Evolutionary conservation across 2,888 invertebrate species (phyloP), one percentile per base, ranked within the genome.

Genomic region (Drosophila vallismaia): DNA sequence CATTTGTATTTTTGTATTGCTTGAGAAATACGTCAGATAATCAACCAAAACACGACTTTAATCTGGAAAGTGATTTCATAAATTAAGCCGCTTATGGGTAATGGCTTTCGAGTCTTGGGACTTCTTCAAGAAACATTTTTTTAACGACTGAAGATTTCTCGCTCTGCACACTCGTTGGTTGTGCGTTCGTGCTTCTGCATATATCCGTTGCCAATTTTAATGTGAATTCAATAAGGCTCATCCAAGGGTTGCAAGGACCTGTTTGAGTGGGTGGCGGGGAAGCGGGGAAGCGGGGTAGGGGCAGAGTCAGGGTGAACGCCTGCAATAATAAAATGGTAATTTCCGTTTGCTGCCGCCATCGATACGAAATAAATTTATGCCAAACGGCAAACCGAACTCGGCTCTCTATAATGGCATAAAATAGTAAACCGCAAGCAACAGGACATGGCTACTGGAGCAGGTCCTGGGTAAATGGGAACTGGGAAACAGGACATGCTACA

Each of bases 301-400:
- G n/a, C 36, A 6, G 36, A n/a, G 36, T n/a, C 36, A 6, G 36
- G 36, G 36, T 36, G 42, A 64, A 42, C 55, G 82, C 57, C 71
- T 74, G 74, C 82, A 87, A 77, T 87, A 87, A 84, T 84, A 84
- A 84, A 84, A 84, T 84, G 87, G 79, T 82, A 87, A 84, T 84
- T 84, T 84, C 83, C 82, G 83, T 78, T 71, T 67, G 60, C 62
- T 53, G 49, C 51, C 71, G 45, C 36, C 71, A 64, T 33, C 74
- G 78, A 64, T 64, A 26, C 51, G 74, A 77, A 80, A 82, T 79
- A 84, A 86, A 84, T 86, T 80, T 75, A 77, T 77, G 76, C 79
- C 82, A 78, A 74, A 71, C 72, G 75, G 73, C 75, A 78, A 64
- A 77, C 67, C 76, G 73, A 74, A 74, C 75, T 75, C 67, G 68